Conservation (phyloP, 2,888 invertebrate genomes). For the Pelosia muscerda region DNA sequence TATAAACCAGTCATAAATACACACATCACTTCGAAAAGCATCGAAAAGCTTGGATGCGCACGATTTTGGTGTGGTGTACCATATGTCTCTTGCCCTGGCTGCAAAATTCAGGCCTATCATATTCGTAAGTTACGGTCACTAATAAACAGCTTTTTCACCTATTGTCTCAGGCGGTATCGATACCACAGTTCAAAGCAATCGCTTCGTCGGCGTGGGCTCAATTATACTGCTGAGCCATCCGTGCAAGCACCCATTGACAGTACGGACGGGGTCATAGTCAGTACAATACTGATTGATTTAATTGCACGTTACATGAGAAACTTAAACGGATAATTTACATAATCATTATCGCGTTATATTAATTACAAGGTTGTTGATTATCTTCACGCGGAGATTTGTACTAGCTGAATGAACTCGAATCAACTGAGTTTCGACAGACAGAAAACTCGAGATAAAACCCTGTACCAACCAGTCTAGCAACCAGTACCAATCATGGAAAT, state of each 20-base stretch:
- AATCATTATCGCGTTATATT: background rate
- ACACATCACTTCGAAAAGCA: no score
- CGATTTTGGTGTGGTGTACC: no score
- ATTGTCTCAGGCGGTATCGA: background rate
- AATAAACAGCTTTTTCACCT: background rate
- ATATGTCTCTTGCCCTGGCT: no score
- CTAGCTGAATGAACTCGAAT: background rate
- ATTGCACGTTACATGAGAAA: slow-evolving; percentile 7
- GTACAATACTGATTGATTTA: slow-evolving; percentile 6
- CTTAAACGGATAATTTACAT: slow-evolving; percentile 3
- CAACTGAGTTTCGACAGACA: background rate
- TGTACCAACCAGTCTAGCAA: no score
- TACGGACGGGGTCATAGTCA: background rate
- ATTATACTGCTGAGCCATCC: background rate
- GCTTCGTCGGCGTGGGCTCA: background rate
- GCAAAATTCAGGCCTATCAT: no score
- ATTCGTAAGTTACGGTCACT: no score
- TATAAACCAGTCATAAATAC: no score
- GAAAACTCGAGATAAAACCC: no score
- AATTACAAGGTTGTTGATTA: slow-evolving; percentile 1
- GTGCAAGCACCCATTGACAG: background rate
- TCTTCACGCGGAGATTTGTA: background rate
- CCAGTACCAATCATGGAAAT: no score
- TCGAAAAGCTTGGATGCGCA: no score
- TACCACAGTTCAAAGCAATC: background rate